Percentiles rank a stretch among this genome's conserved stretches.
Conservation (phyloP, 1,140 invertebrate species). For the Zaprionus africanus region DNA sequence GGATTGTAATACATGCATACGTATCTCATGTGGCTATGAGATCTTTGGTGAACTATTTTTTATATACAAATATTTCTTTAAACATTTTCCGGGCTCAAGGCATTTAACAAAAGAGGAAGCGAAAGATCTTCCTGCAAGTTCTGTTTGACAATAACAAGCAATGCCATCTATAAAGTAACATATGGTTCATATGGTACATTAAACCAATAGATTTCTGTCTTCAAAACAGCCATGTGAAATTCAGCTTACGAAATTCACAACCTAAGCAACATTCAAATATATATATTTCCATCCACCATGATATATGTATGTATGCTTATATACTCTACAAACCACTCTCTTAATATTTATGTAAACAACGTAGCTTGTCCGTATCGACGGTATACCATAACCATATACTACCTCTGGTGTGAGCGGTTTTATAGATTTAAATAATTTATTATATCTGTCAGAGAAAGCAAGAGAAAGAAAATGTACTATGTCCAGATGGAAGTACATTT, state of each 20-base stretch:
- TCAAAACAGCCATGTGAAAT: neutral
- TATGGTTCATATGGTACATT: neutral
- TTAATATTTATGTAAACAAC: conserved; percentile 18
- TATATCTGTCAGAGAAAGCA: conserved; percentile 31
- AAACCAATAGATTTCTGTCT: neutral
- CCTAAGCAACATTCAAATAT: conserved; percentile 33
- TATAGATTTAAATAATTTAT: conserved; percentile 67
- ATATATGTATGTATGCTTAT: conserved; percentile 3
- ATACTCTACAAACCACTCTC: conserved; percentile 1
- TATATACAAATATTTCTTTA: neutral
- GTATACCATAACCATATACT: conserved; percentile 27
- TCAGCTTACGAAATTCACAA: neutral
- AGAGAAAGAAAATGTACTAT: conserved; percentile 8
- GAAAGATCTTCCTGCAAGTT: neutral
- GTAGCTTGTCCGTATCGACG: conserved; percentile 18
- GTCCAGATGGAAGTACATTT: conserved; percentile 14
- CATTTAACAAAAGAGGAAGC: neutral
- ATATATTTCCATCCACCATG: conserved; percentile 56
- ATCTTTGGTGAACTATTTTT: neutral
- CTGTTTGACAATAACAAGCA: neutral
- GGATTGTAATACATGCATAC: neutral
- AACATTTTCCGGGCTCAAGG: neutral
- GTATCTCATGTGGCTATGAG: conserved; percentile 1
- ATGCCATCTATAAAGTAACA: neutral
- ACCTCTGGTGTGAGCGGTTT: conserved; percentile 57